phyloP scores from a whole-genome alignment of 2,888 invertebrate genomes.

The Acanthacorydalis orientalis region DNA sequence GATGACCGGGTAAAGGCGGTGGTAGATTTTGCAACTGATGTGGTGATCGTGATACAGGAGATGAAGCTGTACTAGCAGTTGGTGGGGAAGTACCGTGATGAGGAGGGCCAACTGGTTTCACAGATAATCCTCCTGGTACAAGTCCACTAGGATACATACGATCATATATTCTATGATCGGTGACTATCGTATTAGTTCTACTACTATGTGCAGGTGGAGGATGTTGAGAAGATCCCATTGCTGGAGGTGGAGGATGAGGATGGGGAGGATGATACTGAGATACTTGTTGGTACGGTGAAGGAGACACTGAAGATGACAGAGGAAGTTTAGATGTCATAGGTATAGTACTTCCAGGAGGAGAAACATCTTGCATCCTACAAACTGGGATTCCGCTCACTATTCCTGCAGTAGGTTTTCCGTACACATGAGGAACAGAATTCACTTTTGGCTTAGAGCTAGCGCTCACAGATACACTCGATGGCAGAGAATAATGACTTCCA shows the following conservation, averaged over 20 bases:
- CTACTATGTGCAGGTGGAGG: constrained; percentile 40
- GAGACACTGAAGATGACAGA: constrained; percentile 26
- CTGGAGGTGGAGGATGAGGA: constrained; percentile 22
- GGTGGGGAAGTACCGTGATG: constrained; percentile 34
- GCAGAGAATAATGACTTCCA: constrained; percentile 29
- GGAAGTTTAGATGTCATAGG: constrained; percentile 40
- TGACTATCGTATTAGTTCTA: constrained; percentile 14
- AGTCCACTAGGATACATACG: constrained; percentile 17
- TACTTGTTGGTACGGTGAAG: constrained; percentile 33
- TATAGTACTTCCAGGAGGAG: constrained; percentile 26
- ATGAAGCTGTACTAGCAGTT: constrained; percentile 25
- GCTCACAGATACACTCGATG: constrained; percentile 31
- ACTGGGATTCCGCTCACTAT: constrained; percentile 38
- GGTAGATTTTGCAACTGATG: constrained; percentile 26
- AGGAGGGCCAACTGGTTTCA: constrained; percentile 21
- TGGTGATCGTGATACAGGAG: constrained; percentile 26
- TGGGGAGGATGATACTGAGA: constrained; percentile 27
- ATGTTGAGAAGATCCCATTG: constrained; percentile 20
- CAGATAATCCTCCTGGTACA: constrained; percentile 19
- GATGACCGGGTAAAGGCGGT: constrained; percentile 22
- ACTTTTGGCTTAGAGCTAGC: constrained; percentile 46
- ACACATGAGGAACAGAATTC: constrained; percentile 61
- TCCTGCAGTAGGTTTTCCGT: constrained; percentile 44
- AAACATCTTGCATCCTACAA: constrained; percentile 24
- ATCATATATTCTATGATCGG: constrained; percentile 17